Base-by-base conservation (phyloP, 1,140 invertebrate genomes). In the Penaeus vannamei region DNA sequence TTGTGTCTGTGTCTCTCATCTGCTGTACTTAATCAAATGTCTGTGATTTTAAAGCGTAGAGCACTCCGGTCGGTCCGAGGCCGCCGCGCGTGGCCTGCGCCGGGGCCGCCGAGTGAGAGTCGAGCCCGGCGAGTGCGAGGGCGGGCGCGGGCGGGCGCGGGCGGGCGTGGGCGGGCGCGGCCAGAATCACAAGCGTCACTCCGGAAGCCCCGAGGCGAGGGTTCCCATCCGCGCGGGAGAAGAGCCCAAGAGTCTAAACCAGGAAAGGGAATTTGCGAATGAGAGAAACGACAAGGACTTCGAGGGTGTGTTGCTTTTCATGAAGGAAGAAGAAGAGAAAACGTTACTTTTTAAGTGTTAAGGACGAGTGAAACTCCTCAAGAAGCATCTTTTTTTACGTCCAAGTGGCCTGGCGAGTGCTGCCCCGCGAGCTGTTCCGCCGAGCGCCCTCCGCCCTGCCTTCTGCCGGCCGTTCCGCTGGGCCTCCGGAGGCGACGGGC, bases 31-130 rank as follows among this genome's bases (percentile, higher is more conserved):
- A 90, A 86, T 86, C 84, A 85, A 85, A 86, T 82, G 79, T 90
- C 88, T 90, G 88, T 90, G 88, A 90, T 90, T 90, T 90, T 90
- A 53, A 82, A 89, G 69, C 36, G 79, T 90, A 90, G 88, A 81
- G 29, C 88, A 90, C 86, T 90, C 88, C 88, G 84, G 87, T 86
- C 19, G 36, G 26, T 84, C 46, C 26, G 82, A 60, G 86, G 29
- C 32, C 72, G 17, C 42, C 42, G 20, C 7, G 66, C 10, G 72
- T 26, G 26, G 29, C 42, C 12, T 22, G 53, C n/a, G 53, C 19
- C 36, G 79, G 61, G n/a, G 60, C 22, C 23, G 7, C 2, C 22
- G n/a, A 2, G 80, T 12, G 26, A 46, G 26, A 46, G 19, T 8
- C 23, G 53, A 60, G 81, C 19, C 14, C 14, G 26, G 53, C 32